Conservation (phyloP, 2,797 vertebrate species). For the Furcifer pardalis region DNA sequence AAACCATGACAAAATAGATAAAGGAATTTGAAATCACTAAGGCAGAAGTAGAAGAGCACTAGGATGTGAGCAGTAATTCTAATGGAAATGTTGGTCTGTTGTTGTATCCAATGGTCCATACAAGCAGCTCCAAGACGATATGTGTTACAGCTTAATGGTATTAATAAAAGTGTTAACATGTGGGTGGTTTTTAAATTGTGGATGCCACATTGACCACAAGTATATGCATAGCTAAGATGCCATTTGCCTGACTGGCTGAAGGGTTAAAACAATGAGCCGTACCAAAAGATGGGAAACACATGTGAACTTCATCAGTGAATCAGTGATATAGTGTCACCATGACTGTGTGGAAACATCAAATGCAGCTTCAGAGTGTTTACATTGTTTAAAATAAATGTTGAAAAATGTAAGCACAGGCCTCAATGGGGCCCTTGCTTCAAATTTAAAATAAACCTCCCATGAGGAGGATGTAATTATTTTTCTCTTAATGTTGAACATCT, state of each 20-base stretch:
- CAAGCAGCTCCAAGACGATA: not conserved
- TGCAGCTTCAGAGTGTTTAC: slow-evolving; percentile 71
- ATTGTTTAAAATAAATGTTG: slow-evolving; percentile 76
- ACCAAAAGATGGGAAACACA: slow-evolving; percentile 49
- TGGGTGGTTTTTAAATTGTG: slow-evolving; percentile 36
- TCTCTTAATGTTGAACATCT: slow-evolving; percentile 72
- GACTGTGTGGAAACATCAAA: slow-evolving; percentile 60
- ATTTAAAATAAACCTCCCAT: slow-evolving; percentile 76
- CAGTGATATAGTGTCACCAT: slow-evolving; percentile 61
- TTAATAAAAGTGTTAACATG: slow-evolving; percentile 21
- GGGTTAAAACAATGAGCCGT: slow-evolving; percentile 50
- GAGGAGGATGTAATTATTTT: slow-evolving; percentile 77
- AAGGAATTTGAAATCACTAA: not conserved
- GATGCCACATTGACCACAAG: slow-evolving; percentile 10
- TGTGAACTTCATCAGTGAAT: slow-evolving; percentile 54
- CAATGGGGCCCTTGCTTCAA: slow-evolving; percentile 62
- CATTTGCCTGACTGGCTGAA: slow-evolving; percentile 29
- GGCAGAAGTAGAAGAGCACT: slow-evolving; percentile 20
- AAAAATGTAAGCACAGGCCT: slow-evolving; percentile 74
- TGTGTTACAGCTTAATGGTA: not conserved
- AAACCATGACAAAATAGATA: not conserved
- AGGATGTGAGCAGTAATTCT: not conserved
- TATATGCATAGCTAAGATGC: slow-evolving; percentile 9
- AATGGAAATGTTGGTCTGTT: slow-evolving; percentile 33
- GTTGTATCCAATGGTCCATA: slow-evolving; percentile 9